Base-by-base conservation (phyloP, 2,888 invertebrate species). In the Athalia cordata region DNA sequence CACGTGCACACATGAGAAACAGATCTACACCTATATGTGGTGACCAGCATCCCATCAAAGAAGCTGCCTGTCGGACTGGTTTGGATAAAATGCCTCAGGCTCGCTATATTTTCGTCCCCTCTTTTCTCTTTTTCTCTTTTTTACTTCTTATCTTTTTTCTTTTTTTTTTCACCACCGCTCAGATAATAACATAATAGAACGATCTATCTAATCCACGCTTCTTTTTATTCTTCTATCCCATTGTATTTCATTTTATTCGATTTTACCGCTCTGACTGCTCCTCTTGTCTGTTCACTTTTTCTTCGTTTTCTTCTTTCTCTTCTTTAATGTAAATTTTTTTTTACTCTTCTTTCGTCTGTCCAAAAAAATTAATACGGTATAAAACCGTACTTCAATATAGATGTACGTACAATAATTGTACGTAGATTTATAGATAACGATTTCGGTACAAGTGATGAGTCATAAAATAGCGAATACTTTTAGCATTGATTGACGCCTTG, bases 111-210 rank as follows among this genome's bases (percentile, higher is more conserved):
- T n/a, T n/a, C 55, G 7, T 55, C 55, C n/a, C 7, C n/a, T n/a
- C 55, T 55, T 11, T 4, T 3, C 3, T 55, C n/a, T 4, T 55
- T n/a, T n/a, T n/a, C n/a, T n/a, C n/a, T n/a, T n/a, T n/a, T 29
- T 29, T 29, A 29, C 29, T 29, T 43, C 6, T 43, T 11, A 64
- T 9, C 8, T 64, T 45, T 66, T 49, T 66, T 13, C 13, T 5
- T 66, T 13, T 66, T 49, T n/a, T 50, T 13, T n/a, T 49, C 7
- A 66, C 47, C 13, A 49, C 8, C 3, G 6, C 52, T 49, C 50
- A 52, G 67, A 52, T 67, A 52, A 67, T n/a, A 15, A 67, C 50
- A 50, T 29, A 52, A 67, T 67, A 52, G 52, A 9, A 9, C 67
- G 13, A 67, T 67, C 29, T 50, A 50, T 52, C 9, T 47, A 11